Evolutionary conservation across 2,113 vertebrate genomes (phyloP).

Genomic region (Rattus rattus): DNA sequence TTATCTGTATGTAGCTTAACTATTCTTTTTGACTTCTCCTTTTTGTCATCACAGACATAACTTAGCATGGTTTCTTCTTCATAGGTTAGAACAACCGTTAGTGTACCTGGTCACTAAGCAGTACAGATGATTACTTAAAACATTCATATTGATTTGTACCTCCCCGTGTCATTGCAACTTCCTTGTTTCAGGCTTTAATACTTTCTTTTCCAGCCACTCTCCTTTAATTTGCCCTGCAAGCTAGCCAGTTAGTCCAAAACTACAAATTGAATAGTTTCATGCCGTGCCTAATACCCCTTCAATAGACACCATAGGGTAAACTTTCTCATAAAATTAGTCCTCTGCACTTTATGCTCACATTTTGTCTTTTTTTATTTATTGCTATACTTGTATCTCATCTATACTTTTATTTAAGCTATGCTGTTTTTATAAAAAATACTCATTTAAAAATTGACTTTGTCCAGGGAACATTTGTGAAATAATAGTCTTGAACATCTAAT

Average conservation of each 20-base stretch:
- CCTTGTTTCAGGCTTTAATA: constrained; percentile 2
- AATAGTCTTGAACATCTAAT: neutral
- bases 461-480: neutral
- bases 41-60: neutral
- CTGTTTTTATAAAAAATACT: neutral
- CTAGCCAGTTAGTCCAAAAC: neutral
- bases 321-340: neutral
- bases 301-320: neutral
- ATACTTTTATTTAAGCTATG: constrained; percentile 40
- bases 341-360: neutral
- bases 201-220: neutral
- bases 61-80: neutral
- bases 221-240: neutral
- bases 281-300: neutral
- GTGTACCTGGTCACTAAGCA: neutral
- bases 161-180: neutral
- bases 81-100: neutral
- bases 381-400: neutral
- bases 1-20: neutral
- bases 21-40: neutral
- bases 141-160: neutral
- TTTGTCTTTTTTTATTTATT: neutral
- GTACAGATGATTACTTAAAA: neutral
- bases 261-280: constrained; percentile 8
- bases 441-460: neutral